Base-by-base conservation (phyloP, 2,113 vertebrate species). In the Sardina pilchardus region DNA sequence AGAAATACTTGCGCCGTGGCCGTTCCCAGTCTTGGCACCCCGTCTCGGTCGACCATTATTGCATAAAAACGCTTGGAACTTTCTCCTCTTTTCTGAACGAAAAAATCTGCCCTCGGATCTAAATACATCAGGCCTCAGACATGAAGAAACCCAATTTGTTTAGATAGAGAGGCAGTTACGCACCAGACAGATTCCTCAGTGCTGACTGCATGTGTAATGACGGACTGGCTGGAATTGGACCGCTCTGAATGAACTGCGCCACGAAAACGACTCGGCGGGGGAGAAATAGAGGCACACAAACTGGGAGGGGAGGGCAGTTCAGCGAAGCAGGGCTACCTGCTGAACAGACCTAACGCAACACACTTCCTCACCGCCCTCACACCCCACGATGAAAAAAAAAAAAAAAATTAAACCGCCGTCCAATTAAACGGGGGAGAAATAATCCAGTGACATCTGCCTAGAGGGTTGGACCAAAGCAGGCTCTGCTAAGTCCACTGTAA, bases 161-260 rank as follows among this genome's bases (percentile, higher is more conserved):
- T 93, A 92, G 91, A 93, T 92, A 91, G 91, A 53, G 88, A 90
- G 88, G 89, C 87, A 90, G 85, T 88, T 92, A 92, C 89, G 90
- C 89, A 92, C 91, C 92, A 94, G 93, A 95, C 92, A n/a, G 93
- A 95, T 95, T 95, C 94, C 91, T 94, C 91, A 84, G 90, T 87
- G 47, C 88, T 95, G 93, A 95, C 93, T 91, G 86, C 92, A 91
- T 89, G 92, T 93, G 93, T 93, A 93, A 95, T 95, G 94, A 94
- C 90, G 85, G 91, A 93, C 90, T 45, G 87, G 94, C 92, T 93
- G 91, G 94, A 94, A 93, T 89, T 90, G 92, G 91, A 93, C 87
- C 89, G 87, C 86, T 88, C 83, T 92, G 84, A 89, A 88, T 90
- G 78, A 84, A 89, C 84, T 16, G 87, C 7, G 43, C 71, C 56